Percentiles rank a stretch among this genome's conserved stretches.
Conservation (phyloP, 2,797 vertebrate species). For the Sebastiscus albofasciatus region DNA sequence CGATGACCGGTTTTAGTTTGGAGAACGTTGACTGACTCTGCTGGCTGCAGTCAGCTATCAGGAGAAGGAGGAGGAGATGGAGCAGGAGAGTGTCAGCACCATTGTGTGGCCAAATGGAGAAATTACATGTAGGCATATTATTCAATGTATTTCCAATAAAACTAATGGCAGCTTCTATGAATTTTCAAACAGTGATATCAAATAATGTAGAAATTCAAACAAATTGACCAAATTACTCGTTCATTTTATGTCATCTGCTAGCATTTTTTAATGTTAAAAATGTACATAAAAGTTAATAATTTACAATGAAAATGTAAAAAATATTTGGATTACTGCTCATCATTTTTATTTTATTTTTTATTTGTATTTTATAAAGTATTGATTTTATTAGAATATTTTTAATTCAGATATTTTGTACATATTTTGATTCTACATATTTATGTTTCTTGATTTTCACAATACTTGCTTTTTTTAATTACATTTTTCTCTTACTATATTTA, state of each 20-base stretch:
- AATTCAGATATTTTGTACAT: neutral
- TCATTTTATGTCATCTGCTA: neutral
- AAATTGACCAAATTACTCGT: neutral
- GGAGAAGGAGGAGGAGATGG: neutral
- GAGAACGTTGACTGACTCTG: neutral
- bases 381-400: neutral
- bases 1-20: neutral
- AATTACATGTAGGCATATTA: constrained; percentile 1
- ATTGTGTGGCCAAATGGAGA: constrained; percentile 42
- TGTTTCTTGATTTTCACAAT: neutral
- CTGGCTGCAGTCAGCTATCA: neutral
- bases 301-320: neutral
- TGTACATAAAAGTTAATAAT: neutral
- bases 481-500: neutral
- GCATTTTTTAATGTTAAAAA: neutral
- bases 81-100: constrained; percentile 32
- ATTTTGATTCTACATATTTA: no score
- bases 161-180: neutral
- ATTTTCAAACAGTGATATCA: neutral
- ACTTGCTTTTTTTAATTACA: neutral
- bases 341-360: neutral
- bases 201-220: neutral
- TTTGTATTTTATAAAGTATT: neutral
- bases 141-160: neutral
- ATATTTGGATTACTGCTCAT: neutral